A percentile compares a stretch with the other conserved stretches of the same genome.
Conservation (phyloP, 2,113 vertebrate species). For the Callaeas wilsoni region DNA sequence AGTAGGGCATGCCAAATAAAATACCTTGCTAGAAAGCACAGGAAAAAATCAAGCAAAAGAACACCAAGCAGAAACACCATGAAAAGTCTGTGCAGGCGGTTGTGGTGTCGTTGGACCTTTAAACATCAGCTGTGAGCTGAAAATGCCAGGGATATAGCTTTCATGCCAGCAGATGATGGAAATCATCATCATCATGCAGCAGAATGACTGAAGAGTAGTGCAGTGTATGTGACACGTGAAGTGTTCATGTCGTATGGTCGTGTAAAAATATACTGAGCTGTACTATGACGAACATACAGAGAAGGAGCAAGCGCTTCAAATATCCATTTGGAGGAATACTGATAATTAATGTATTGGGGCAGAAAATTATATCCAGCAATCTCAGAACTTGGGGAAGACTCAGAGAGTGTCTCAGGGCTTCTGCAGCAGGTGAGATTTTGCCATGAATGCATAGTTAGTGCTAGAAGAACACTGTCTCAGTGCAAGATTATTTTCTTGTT, state of each 20-base stretch:
- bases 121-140: rapidly evolving
- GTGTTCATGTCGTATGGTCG: background rate
- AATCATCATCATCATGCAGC: background rate
- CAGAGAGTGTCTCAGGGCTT: background rate
- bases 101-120: background rate
- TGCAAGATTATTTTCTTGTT: background rate
- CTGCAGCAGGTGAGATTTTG: background rate
- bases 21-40: background rate
- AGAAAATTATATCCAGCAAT: background rate
- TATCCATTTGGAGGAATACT: background rate
- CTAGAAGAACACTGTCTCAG: background rate
- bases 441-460: background rate
- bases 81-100: background rate
- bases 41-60: background rate
- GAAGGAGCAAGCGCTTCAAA: background rate
- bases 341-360: background rate
- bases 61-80: background rate
- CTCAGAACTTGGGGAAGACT: background rate
- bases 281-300: background rate
- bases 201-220: background rate
- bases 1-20: background rate
- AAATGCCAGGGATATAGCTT: background rate
- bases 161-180: background rate
- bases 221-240: background rate
- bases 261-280: background rate